phyloP scores from a whole-genome alignment of 2,888 invertebrate species.

The Tanytarsus gracilentus region DNA sequence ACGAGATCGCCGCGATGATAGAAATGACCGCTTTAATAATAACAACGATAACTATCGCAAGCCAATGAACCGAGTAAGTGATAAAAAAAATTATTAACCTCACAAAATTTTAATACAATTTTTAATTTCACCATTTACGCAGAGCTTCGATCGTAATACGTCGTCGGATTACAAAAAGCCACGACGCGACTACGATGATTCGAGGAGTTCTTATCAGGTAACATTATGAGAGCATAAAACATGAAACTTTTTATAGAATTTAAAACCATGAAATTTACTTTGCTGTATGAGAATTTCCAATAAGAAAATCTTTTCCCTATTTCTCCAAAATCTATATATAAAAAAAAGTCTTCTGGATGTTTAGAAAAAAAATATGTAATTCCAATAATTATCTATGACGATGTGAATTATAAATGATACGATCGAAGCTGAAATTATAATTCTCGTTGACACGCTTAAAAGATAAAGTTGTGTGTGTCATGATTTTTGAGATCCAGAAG shows the following conservation, averaged over 20 bases:
- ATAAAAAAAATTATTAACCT: background rate
- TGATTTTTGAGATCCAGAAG: no score
- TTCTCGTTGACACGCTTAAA: no score
- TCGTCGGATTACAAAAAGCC: background rate
- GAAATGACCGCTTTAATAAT: background rate
- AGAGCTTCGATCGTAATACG: background rate
- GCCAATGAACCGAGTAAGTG: background rate
- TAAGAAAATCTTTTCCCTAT: no score
- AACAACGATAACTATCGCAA: conserved; percentile 10
- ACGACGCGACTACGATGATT: conserved; percentile 8
- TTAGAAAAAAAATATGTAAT: no score
- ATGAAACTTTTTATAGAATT: background rate
- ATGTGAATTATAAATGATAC: no score
- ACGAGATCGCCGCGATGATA: background rate
- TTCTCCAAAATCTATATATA: no score
- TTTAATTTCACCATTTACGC: background rate
- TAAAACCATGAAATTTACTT: background rate
- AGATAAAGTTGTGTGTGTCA: no score
- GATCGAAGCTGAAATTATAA: no score
- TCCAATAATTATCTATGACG: no score
- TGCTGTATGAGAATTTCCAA: background rate
- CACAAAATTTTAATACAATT: background rate
- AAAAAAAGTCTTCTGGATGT: no score
- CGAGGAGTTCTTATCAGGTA: background rate
- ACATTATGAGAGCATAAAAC: background rate